These are phyloP conservation scores for Cheilosia scutellata DNA, from an alignment of 2,888 invertebrate species.

Conservation along the genomic window DNA sequence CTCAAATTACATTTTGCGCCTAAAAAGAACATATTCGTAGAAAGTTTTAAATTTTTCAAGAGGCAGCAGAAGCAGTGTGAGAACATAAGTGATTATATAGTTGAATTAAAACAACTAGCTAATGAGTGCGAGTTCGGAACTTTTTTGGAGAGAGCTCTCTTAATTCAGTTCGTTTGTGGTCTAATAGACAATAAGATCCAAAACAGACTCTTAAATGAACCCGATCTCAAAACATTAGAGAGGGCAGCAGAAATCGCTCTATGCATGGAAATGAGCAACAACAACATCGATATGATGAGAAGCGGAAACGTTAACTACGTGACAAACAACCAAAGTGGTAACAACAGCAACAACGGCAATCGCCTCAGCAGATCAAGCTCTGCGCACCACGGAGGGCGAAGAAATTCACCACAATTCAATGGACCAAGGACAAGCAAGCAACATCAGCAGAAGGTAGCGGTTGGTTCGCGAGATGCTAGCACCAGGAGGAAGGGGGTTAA, in stretches of 20 bases:
- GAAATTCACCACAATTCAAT: slow-evolving; percentile 5
- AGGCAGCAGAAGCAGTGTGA: not conserved
- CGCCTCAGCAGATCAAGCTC: not conserved
- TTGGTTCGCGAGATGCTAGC: not conserved
- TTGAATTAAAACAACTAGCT: slow-evolving; percentile 22
- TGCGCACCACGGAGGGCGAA: not conserved
- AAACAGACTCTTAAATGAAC: not conserved
- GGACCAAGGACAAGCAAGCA: not conserved
- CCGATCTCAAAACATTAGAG: not conserved
- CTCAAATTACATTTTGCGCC: slow-evolving; percentile 23
- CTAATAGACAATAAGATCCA: not conserved
- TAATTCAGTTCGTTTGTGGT: slow-evolving; percentile 5
- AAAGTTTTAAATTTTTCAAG: slow-evolving; percentile 18
- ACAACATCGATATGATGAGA: slow-evolving; percentile 17
- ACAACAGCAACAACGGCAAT: not conserved
- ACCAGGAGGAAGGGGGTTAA: not conserved
- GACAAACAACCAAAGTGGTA: not conserved
- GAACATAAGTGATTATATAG: not conserved
- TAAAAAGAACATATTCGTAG: slow-evolving; percentile 2
- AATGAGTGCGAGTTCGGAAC: slow-evolving; percentile 7
- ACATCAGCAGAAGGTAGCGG: not conserved
- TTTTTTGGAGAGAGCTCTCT: slow-evolving; percentile 7
- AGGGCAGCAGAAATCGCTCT: slow-evolving; percentile 19
- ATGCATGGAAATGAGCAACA: slow-evolving; percentile 26
- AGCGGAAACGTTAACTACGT: slow-evolving; percentile 2